Evolutionary conservation across 2,888 invertebrate species (phyloP).

Genomic region (Cistogaster globosa): DNA sequence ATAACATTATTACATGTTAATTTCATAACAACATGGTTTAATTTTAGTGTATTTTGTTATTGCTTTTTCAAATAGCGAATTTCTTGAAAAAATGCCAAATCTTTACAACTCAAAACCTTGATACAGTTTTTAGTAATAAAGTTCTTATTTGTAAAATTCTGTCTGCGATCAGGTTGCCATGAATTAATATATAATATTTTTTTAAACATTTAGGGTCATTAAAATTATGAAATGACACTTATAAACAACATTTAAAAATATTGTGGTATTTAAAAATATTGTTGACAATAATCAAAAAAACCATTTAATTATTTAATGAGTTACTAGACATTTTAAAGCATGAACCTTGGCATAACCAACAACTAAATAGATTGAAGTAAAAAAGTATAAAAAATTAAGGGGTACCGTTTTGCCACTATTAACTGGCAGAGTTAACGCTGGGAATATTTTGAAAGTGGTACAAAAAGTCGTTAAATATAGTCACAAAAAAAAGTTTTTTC

Average conservation of each 20-base stretch:
- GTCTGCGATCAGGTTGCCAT: conserved; percentile 14
- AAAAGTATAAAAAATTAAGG: too few species aligned
- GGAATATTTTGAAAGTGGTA: too few species aligned
- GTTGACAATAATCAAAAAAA: neutral
- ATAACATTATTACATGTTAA: conserved; percentile 35
- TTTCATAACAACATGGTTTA: conserved; percentile 33
- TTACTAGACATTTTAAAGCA: too few species aligned
- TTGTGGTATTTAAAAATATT: neutral
- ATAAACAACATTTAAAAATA: neutral
- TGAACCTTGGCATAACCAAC: too few species aligned
- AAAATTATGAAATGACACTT: conserved; percentile 37
- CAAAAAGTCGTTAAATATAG: too few species aligned
- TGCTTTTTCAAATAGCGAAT: neutral
- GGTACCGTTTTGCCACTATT: too few species aligned
- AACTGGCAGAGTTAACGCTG: too few species aligned
- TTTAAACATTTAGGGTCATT: conserved; percentile 5
- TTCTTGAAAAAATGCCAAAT: neutral
- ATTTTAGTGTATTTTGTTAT: neutral
- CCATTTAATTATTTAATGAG: too few species aligned
- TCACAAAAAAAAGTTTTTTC: too few species aligned
- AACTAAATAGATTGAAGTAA: too few species aligned
- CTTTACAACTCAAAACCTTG: conserved; percentile 57
- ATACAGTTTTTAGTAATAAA: conserved; percentile 50
- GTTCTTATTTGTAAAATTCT: conserved; percentile 19
- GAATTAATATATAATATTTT: neutral